Evolutionary conservation across 1,140 invertebrate species (phyloP).

Genomic region (Meteorus sp.): DNA sequence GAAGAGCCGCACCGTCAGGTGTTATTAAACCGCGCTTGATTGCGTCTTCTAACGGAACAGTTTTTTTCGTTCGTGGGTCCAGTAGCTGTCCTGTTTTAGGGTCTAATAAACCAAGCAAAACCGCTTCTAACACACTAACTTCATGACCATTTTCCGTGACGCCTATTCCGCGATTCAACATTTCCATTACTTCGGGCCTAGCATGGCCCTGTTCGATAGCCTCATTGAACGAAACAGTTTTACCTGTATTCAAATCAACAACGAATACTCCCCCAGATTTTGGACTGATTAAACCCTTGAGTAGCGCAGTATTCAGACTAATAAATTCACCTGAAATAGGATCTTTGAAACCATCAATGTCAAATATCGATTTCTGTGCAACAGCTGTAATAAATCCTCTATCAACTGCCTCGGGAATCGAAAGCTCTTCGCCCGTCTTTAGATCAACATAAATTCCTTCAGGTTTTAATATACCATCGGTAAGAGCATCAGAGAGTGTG

Average conservation of each 20-base stretch:
- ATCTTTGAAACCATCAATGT: conserved; percentile 89
- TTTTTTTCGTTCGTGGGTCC: conserved; percentile 74
- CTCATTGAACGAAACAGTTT: conserved; percentile 72
- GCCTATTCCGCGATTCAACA: conserved; percentile 80
- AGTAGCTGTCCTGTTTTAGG: conserved; percentile 83
- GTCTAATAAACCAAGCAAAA: conserved; percentile 80
- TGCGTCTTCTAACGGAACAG: conserved; percentile 82
- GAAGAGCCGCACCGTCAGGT: conserved; percentile 79
- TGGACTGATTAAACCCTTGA: conserved; percentile 75
- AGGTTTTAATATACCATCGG: conserved; percentile 73
- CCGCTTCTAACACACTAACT: conserved; percentile 81
- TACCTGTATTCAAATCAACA: conserved; percentile 72
- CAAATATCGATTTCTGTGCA: conserved; percentile 84
- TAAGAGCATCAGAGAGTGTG: conserved; percentile 82
- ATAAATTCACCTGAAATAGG: conserved; percentile 79
- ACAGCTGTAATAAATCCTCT: conserved; percentile 87
- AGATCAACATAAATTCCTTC: conserved; percentile 74
- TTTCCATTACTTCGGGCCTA: conserved; percentile 78
- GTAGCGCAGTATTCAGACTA: conserved; percentile 83
- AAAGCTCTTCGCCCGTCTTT: conserved; percentile 69
- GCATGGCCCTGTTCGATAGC: conserved; percentile 69
- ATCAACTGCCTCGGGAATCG: conserved; percentile 81
- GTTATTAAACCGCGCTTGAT: conserved; percentile 83
- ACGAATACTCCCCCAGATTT: conserved; percentile 73
- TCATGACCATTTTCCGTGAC: conserved; percentile 75